phyloP scores from a whole-genome alignment of 2,113 vertebrate species.

The Elgaria multicarinata region DNA sequence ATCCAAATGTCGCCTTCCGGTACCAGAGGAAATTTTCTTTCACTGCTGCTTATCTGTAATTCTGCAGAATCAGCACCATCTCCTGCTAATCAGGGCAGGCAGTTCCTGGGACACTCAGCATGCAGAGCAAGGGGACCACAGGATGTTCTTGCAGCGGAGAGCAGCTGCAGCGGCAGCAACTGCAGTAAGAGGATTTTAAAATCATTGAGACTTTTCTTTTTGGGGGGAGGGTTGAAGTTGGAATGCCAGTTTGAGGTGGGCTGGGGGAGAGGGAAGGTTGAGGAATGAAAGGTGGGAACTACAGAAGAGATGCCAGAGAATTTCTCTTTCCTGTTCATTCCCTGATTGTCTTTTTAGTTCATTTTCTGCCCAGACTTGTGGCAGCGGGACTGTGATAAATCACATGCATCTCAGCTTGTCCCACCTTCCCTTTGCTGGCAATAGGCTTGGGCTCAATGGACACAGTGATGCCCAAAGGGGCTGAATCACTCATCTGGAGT shows the following conservation, averaged over 20 bases:
- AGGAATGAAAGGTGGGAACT: background rate
- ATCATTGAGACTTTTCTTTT: background rate
- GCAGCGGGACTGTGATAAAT: background rate
- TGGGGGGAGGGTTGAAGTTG: too few relatives aligned
- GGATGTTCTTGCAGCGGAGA: background rate
- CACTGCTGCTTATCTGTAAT: background rate
- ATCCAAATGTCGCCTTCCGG: background rate
- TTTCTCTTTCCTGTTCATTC: background rate
- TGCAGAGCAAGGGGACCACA: background rate
- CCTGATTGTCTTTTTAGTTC: background rate
- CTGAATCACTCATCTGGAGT: too few relatives aligned
- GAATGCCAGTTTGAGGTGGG: background rate
- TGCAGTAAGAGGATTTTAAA: constrained; percentile 14
- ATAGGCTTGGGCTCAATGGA: background rate
- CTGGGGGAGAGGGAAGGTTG: background rate
- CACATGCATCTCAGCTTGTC: too few relatives aligned
- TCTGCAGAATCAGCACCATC: constrained; percentile 6
- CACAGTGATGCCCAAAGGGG: background rate
- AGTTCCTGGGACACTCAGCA: background rate
- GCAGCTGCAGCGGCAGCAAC: background rate
- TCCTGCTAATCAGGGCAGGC: constrained; percentile 8
- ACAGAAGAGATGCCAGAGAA: background rate
- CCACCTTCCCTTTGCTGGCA: background rate
- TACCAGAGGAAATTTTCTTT: background rate
- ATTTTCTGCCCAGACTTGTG: background rate